Evolutionary conservation across 2,797 vertebrate species (phyloP).

Genomic region (Poecilia velifera): DNA sequence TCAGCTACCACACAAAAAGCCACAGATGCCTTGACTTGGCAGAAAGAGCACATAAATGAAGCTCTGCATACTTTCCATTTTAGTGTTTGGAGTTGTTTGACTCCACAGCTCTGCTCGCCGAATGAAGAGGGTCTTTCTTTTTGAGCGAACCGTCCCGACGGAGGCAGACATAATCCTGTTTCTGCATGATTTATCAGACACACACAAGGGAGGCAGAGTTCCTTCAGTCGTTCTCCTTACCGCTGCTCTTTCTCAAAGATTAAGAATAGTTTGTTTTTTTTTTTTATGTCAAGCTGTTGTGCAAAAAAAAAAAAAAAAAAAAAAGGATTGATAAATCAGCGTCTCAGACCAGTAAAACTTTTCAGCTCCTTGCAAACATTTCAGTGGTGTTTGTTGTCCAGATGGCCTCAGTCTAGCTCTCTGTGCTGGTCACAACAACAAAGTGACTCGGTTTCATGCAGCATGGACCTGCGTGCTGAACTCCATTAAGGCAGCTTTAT

Average conservation of each 20-base stretch:
- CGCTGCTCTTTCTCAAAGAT: not conserved
- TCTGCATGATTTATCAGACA: slow-evolving; percentile 11
- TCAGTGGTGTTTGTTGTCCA: slow-evolving; percentile 38
- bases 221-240: slow-evolving; percentile 3
- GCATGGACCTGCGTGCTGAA: slow-evolving; percentile 36
- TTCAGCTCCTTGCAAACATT: slow-evolving; percentile 6
- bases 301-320: slow-evolving; percentile 7
- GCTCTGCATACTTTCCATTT: slow-evolving; percentile 66
- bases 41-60: slow-evolving; percentile 52
- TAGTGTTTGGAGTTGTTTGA: slow-evolving; percentile 46
- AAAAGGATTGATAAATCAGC: slow-evolving; percentile 5
- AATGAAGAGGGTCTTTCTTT: slow-evolving; percentile 20
- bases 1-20: slow-evolving; percentile 46
- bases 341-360: not conserved
- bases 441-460: slow-evolving; percentile 38
- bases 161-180: slow-evolving; percentile 2
- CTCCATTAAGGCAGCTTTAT: slow-evolving; percentile 42
- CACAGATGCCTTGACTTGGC: slow-evolving; percentile 52
- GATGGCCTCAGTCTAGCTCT: slow-evolving; percentile 31
- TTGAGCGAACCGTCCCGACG: slow-evolving; percentile 10
- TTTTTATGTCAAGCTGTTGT: slow-evolving; percentile 1
- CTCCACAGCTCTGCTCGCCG: slow-evolving; percentile 6
- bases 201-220: not conserved
- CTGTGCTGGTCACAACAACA: slow-evolving; percentile 18
- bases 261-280: slow-evolving; percentile 3